A percentile compares a stretch with the other conserved stretches of the same genome.
Evolutionary conservation across 2,888 invertebrate genomes (phyloP).

Genomic region (Strigamia crassipes): DNA sequence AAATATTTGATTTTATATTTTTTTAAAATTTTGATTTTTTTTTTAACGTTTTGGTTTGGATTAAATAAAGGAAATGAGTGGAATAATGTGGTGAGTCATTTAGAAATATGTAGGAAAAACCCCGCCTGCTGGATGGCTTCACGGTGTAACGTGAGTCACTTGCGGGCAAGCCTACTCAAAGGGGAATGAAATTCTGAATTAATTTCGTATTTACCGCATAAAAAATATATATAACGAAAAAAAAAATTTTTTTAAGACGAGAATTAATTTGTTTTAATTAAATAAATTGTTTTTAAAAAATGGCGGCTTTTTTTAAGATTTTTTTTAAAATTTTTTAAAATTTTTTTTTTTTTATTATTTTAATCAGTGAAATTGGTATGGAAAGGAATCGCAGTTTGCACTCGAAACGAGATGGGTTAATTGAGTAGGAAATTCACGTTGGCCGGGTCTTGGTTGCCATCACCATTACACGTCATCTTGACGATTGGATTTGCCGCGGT

Average conservation of each 20-base stretch:
- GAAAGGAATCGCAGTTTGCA: neutral
- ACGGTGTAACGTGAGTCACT: neutral
- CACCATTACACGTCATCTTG: neutral
- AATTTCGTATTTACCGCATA: no score
- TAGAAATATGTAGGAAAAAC: neutral
- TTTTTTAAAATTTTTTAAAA: no score
- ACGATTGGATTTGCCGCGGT: neutral
- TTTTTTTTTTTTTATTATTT: no score
- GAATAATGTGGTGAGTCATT: neutral
- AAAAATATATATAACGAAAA: no score
- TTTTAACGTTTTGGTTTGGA: no score
- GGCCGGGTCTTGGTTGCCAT: neutral
- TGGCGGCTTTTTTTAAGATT: neutral
- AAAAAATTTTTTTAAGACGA: no score
- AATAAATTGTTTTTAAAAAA: no score
- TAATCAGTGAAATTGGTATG: neutral
- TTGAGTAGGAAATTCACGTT: neutral
- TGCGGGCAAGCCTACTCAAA: conserved; percentile 1
- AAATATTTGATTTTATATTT: neutral
- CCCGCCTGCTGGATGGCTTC: conserved; percentile 18
- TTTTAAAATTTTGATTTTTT: neutral
- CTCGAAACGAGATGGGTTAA: neutral
- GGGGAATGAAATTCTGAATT: no score
- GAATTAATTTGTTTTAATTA: no score
- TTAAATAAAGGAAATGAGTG: neutral